phyloP scores from a whole-genome alignment of 2,888 invertebrate genomes.

The Lacanobia wlatinum region DNA sequence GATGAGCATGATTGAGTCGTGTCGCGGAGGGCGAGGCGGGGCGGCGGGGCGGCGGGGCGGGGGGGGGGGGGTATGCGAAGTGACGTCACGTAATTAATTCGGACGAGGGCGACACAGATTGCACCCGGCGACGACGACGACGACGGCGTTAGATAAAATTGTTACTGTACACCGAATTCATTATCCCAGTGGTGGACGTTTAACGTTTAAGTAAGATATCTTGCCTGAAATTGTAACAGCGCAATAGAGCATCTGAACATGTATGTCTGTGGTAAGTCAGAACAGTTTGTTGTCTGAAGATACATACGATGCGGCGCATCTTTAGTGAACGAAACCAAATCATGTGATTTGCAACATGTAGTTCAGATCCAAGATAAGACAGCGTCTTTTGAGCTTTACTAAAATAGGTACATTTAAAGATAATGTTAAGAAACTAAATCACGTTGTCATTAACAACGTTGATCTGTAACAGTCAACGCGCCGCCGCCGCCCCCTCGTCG shows the following conservation, averaged over 20 bases:
- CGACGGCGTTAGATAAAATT: conserved; percentile 11
- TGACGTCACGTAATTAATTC: conserved; percentile 34
- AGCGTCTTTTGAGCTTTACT: no score
- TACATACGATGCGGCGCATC: background rate
- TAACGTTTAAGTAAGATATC: conserved; percentile 1
- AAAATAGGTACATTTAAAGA: background rate
- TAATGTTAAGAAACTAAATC: background rate
- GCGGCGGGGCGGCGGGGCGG: no score
- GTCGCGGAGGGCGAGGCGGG: background rate
- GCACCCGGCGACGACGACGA: conserved; percentile 19
- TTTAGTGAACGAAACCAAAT: background rate
- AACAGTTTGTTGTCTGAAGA: background rate
- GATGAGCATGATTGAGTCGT: conserved; percentile 37
- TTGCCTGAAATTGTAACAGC: background rate
- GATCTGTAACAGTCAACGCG: no score
- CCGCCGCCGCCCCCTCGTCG: no score
- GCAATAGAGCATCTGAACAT: background rate
- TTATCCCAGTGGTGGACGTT: background rate
- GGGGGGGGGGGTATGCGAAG: background rate
- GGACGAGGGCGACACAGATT: conserved; percentile 22
- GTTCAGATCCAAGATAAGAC: no score
- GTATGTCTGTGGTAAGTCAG: background rate
- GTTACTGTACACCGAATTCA: conserved; percentile 19
- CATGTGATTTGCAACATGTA: no score
- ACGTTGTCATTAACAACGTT: background rate